Percentiles rank a stretch among this genome's conserved stretches.
Evolutionary conservation across 2,797 vertebrate species (phyloP).

Genomic region (Vespertilio murinus): DNA sequence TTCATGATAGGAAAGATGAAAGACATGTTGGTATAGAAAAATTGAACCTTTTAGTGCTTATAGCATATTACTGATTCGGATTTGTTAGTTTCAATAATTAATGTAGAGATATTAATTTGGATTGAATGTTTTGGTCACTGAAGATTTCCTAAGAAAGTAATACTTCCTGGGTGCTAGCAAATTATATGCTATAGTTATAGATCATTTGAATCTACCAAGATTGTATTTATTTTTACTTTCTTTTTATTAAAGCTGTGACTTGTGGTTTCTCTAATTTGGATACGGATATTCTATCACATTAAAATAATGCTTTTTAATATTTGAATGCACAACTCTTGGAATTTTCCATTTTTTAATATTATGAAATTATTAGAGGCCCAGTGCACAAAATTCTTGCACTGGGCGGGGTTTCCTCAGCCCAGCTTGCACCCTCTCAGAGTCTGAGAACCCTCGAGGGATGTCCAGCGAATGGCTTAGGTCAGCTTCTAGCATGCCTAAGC

Average conservation of each 20-base stretch:
- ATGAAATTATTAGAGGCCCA: background rate
- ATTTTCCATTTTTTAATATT: slow-evolving; percentile 1
- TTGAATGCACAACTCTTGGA: background rate
- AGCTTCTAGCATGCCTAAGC: no score
- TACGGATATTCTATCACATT: background rate
- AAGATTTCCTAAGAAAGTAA: background rate
- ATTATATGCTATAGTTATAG: background rate
- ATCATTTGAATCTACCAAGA: background rate
- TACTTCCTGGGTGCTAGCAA: background rate
- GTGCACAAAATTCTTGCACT: no score
- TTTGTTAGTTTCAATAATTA: background rate
- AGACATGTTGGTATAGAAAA: background rate
- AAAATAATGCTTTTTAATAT: background rate
- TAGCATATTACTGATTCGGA: background rate
- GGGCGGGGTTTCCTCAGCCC: no score
- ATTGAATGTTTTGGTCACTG: background rate
- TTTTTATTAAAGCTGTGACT: background rate
- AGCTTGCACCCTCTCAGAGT: no score
- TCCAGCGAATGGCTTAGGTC: no score
- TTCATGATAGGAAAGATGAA: slow-evolving; percentile 6
- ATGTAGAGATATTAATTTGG: background rate
- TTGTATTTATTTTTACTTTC: background rate
- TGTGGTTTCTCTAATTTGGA: background rate
- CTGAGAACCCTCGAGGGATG: no score
- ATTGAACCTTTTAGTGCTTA: background rate